These are phyloP conservation scores for Horisme vitalbata DNA, from an alignment of 2,888 invertebrate genomes.

Conservation along the genomic window DNA sequence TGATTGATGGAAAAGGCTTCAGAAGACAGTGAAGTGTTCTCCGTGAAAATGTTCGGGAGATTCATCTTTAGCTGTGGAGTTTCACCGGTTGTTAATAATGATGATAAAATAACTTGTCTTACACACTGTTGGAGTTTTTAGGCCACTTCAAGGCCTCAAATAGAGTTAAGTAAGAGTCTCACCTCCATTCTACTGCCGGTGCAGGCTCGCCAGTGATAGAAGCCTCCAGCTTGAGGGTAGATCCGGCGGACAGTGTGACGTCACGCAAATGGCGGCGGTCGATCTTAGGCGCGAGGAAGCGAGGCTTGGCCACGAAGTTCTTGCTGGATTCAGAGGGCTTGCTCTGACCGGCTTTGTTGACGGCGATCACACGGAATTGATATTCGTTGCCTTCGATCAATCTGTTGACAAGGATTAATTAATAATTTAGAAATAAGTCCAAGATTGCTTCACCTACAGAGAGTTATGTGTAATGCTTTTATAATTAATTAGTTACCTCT, in stretches of 20 bases:
- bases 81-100: too few relatives aligned
- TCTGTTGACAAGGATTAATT: too few relatives aligned
- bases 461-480: too few relatives aligned
- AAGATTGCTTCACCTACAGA: too few relatives aligned
- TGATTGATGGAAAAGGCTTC: too few relatives aligned
- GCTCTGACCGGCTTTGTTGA: constrained; percentile 97
- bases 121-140: neutral
- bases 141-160: too few relatives aligned
- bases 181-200: constrained; percentile 95
- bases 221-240: constrained; percentile 96
- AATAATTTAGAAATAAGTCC: too few relatives aligned
- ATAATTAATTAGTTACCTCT: too few relatives aligned
- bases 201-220: constrained; percentile 97
- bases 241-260: constrained; percentile 94
- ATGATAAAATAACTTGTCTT: too few relatives aligned
- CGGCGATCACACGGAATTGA: constrained; percentile 97
- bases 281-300: constrained; percentile 97
- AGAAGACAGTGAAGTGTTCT: too few relatives aligned
- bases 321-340: constrained; percentile 95
- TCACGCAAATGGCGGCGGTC: constrained; percentile 96
- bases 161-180: constrained; percentile 4
- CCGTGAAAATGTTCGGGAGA: too few relatives aligned
- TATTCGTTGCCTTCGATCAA: constrained; percentile 98
- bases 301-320: constrained; percentile 92
- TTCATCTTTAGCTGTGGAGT: too few relatives aligned